These are phyloP conservation scores for Chlamydotis undulata DNA, from an alignment of 2,113 vertebrate genomes.

Conservation along the genomic window DNA sequence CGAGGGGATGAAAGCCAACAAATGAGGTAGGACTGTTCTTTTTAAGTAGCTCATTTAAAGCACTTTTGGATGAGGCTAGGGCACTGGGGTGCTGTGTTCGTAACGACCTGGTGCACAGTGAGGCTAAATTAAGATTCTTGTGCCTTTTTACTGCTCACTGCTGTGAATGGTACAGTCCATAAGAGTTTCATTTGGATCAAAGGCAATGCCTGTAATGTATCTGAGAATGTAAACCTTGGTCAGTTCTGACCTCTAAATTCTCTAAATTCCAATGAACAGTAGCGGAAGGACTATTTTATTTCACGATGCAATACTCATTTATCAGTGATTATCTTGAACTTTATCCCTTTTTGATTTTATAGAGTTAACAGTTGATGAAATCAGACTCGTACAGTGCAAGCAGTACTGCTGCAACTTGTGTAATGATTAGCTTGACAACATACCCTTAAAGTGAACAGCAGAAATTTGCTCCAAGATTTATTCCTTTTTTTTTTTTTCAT, in stretches of 20 bases:
- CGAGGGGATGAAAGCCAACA: background rate
- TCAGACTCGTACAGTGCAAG: constrained; percentile 5
- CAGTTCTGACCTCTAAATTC: constrained; percentile 47
- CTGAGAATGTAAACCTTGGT: constrained; percentile 48
- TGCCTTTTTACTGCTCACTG: background rate
- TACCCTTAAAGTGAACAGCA: constrained; percentile 27
- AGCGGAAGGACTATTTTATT: constrained; percentile 64
- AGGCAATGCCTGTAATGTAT: background rate
- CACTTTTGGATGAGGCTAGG: background rate
- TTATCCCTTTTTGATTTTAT: constrained; percentile 69
- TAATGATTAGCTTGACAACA: constrained; percentile 51
- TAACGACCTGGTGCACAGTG: background rate
- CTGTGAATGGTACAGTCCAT: background rate
- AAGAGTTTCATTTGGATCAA: constrained; percentile 7
- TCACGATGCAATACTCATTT: constrained; percentile 1
- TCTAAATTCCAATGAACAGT: constrained; percentile 61
- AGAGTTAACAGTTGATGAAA: constrained; percentile 67
- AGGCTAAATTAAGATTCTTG: background rate
- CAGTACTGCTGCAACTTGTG: background rate
- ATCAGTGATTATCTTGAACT: constrained; percentile 72
- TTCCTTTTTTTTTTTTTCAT: background rate
- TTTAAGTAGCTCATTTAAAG: background rate
- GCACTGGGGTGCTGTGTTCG: background rate
- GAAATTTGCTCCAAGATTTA: background rate
- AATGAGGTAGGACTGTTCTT: background rate